A percentile compares a stretch with the other conserved stretches of the same genome.
Evolutionary conservation across 2,797 vertebrate species (phyloP).

Genomic region (Takifugu rubripes): DNA sequence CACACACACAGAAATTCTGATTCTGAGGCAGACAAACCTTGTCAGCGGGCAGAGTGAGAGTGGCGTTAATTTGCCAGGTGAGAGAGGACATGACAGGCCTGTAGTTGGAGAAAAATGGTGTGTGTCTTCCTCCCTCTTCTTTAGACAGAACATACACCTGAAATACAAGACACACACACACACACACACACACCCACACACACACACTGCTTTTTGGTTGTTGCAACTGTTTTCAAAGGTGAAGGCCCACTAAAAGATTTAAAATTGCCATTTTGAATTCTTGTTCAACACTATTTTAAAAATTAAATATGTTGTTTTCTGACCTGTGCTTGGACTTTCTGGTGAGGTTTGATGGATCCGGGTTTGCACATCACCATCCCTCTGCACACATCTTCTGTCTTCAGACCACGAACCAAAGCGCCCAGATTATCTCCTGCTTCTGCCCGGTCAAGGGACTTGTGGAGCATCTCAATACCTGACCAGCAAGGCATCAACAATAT

Average conservation of each 20-base stretch:
- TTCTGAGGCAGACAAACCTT: constrained; percentile 83
- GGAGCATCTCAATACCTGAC: constrained; percentile 90
- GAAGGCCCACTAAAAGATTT: not conserved
- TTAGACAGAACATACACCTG: constrained; percentile 89
- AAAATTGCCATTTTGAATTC: not conserved
- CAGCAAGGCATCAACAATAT: not conserved
- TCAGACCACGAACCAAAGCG: constrained; percentile 83
- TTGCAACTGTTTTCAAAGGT: not conserved
- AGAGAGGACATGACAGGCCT: constrained; percentile 91
- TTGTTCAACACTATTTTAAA: not conserved
- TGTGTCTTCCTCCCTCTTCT: constrained; percentile 88
- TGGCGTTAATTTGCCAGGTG: constrained; percentile 89
- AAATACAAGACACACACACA: constrained; percentile 1
- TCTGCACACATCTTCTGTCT: constrained; percentile 85
- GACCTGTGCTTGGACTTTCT: constrained; percentile 87
- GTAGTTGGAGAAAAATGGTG: constrained; percentile 84
- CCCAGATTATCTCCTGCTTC: constrained; percentile 90
- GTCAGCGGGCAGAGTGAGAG: constrained; percentile 68
- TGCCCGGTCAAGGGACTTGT: constrained; percentile 85
- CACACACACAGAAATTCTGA: constrained; percentile 30
- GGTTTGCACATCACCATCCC: constrained; percentile 91
- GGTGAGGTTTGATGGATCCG: constrained; percentile 81
- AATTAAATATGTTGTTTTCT: constrained; percentile 2
- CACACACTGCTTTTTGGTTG: not conserved
- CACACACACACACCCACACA: not conserved